Evolutionary conservation across 1,140 invertebrate species (phyloP), one percentile per base, ranked within the genome.

Genomic region (Apocrypta bakeri): DNA sequence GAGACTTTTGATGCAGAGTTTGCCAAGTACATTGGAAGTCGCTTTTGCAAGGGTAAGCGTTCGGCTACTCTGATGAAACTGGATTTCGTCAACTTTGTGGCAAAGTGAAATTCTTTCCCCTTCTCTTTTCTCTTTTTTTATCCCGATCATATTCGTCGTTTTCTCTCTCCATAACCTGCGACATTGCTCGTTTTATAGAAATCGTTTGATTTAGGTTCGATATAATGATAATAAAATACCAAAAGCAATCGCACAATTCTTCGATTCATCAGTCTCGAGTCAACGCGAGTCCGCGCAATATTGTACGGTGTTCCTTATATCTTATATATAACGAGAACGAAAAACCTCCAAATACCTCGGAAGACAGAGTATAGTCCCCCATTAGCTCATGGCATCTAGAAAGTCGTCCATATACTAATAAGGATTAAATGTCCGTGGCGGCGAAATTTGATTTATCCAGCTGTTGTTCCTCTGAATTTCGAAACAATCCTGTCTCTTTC

Each of bases 371-470:
- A 37, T 37, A 29, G 48, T 56, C 17, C 48, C 48, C 48, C 48
- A 56, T 56, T 56, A 56, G 48, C 48, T 56, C 21, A n/a, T 0
- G 48, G n/a, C 21, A n/a, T 4, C 3, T 1, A n/a, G 48, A 66
- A 9, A 29, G 25, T 9, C 66, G 40, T 25, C 11, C 66, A 79
- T 79, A n/a, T n/a, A n/a, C n/a, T n/a, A n/a, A n/a, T n/a, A n/a
- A n/a, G 27, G 77, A 79, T 79, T 71, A 78, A 78, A 66, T n/a
- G 61, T 66, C 37, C 27, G 56, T 66, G 64, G 33, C 25, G 27
- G 40, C 37, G 33, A 71, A 78, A 79, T 79, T 79, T 71, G 77
- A 79, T 79, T 79, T 79, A 79, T 79, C 31, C 77, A 25, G 14
- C 14, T 66, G 48, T 56, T 79, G 77, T 27, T 71, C 37, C 40